A percentile compares a stretch with the other conserved stretches of the same genome.
Conservation (phyloP, 1,140 invertebrate species). For the Magallana angulata region DNA sequence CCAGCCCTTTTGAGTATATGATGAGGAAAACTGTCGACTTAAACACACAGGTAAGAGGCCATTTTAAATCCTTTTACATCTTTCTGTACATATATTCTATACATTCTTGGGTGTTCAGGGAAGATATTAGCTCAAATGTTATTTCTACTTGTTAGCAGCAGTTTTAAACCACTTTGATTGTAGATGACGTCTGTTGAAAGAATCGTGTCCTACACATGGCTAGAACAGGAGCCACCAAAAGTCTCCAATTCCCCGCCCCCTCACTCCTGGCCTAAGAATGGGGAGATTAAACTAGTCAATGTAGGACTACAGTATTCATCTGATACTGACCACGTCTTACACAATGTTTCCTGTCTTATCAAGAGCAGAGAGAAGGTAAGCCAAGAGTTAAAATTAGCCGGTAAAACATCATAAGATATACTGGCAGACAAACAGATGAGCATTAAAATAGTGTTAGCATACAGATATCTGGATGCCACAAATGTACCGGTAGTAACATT, state of each 20-base stretch:
- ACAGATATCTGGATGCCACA: too few relatives aligned
- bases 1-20: slow-evolving; percentile 89
- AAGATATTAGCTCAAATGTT: too few relatives aligned
- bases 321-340: slow-evolving; percentile 84
- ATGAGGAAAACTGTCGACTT: slow-evolving; percentile 89
- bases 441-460: too few relatives aligned
- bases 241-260: slow-evolving; percentile 82
- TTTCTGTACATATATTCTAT: too few relatives aligned
- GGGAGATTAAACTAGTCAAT: slow-evolving; percentile 85
- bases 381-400: background rate
- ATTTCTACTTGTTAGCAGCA: too few relatives aligned
- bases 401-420: too few relatives aligned
- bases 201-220: slow-evolving; percentile 86
- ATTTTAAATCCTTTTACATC: background rate
- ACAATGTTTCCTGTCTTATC: slow-evolving; percentile 86
- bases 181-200: slow-evolving; percentile 91
- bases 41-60: slow-evolving; percentile 81
- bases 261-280: slow-evolving; percentile 83
- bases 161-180: background rate
- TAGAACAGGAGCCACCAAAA: slow-evolving; percentile 83
- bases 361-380: slow-evolving; percentile 84
- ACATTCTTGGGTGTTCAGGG: background rate
- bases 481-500: too few relatives aligned
- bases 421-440: too few relatives aligned
- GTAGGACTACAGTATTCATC: slow-evolving; percentile 84